Percentiles rank a stretch among this genome's conserved stretches.
These are phyloP conservation scores for Acholoe squamosa DNA, from an alignment of 2,888 invertebrate genomes.

Conservation along the genomic window DNA sequence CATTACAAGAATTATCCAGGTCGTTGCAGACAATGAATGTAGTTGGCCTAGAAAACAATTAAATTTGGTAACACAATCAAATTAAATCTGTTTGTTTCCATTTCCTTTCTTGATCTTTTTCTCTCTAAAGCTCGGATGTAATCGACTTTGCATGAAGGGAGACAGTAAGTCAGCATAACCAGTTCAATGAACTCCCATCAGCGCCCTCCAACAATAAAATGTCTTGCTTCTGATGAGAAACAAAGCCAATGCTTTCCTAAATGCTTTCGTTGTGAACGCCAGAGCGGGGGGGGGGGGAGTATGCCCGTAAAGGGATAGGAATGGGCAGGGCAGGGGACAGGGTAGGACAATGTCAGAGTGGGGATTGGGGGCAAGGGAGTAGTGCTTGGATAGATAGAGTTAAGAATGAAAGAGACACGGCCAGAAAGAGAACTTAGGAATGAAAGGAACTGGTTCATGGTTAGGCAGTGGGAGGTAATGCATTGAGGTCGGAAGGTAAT, in stretches of 20 bases:
- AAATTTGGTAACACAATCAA: conserved; percentile 10
- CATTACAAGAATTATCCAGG: conserved; percentile 27
- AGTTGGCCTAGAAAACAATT: neutral
- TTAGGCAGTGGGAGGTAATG: neutral
- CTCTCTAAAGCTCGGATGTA: neutral
- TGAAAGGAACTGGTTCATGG: neutral
- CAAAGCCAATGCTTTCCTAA: neutral
- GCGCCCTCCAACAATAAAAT: neutral
- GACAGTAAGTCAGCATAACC: neutral
- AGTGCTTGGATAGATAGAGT: too few species aligned
- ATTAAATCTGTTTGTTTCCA: neutral
- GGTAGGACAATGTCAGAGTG: neutral
- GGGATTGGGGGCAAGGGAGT: neutral
- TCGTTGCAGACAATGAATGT: neutral
- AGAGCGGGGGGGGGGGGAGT: neutral
- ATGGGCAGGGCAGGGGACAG: neutral
- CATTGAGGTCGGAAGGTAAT: neutral
- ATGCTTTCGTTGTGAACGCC: neutral
- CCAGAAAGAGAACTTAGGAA: too few species aligned
- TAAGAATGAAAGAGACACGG: too few species aligned
- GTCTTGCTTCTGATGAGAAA: neutral
- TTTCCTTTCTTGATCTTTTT: neutral
- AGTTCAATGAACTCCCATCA: conserved; percentile 7
- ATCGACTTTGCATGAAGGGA: conserved; percentile 21
- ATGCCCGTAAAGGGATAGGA: neutral